Percentiles rank a stretch among this genome's conserved stretches.
Conservation (phyloP, 2,888 invertebrate species). For the Tetragnatha montana region DNA sequence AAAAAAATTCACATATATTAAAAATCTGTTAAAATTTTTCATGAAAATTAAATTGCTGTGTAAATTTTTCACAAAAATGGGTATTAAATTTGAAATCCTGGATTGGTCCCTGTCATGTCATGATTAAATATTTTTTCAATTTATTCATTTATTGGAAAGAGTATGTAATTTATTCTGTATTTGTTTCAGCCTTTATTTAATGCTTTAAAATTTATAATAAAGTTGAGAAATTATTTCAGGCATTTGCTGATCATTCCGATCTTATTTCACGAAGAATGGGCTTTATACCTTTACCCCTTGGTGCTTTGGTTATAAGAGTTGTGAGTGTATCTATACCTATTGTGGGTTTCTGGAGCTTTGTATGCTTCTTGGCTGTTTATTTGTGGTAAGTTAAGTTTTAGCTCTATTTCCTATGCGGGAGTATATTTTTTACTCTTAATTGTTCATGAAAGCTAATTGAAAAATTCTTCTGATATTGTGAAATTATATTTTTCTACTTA, state of each 20-base stretch:
- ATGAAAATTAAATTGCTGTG: no score
- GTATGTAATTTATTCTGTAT: neutral
- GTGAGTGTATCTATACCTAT: conserved; percentile 88
- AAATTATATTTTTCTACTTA: neutral
- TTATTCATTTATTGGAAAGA: no score
- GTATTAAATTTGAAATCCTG: no score
- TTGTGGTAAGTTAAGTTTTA: conserved; percentile 78
- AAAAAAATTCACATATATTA: no score
- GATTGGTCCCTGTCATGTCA: no score
- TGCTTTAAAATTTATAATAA: neutral
- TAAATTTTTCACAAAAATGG: no score
- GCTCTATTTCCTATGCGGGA: neutral
- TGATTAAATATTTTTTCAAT: no score
- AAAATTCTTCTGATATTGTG: neutral
- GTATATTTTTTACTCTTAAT: neutral
- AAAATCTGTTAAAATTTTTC: no score
- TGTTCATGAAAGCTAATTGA: conserved; percentile 5
- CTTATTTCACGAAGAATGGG: conserved; percentile 97
- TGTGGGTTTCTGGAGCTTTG: conserved; percentile 83
- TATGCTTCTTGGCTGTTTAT: conserved; percentile 86
- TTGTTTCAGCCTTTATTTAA: neutral
- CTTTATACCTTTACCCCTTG: conserved; percentile 96
- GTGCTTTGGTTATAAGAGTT: conserved; percentile 93
- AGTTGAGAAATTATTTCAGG: conserved; percentile 76
- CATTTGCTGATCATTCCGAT: conserved; percentile 97